Base-by-base conservation (phyloP, 2,888 invertebrate genomes). In the Tachina lurida region DNA sequence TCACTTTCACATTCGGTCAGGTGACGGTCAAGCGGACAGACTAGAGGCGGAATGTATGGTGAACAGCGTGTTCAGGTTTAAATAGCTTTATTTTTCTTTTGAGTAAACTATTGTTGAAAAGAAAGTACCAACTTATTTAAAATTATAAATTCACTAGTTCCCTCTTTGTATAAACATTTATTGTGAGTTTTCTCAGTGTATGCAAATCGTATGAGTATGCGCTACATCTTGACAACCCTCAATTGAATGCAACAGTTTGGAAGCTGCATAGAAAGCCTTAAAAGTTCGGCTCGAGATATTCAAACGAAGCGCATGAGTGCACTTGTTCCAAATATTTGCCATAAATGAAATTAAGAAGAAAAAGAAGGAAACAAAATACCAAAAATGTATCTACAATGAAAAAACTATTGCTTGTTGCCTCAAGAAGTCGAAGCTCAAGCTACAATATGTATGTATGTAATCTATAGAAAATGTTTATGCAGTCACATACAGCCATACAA, bases 281-380 rank as follows among this genome's bases (percentile, higher is more conserved):
- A 76, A 60, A 81, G 73, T 80, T 74, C 60, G 56, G 73, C 76
- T 77, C 54, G 56, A 75, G 22, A 65, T 77, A 84, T 78, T 77
- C 71, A 84, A 83, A 85, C 83, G 83, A 83, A 85, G 80, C 87
- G 83, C 87, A 85, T 85, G 85, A 85, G 74, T 87, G 87, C 85
- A 87, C 87, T 87, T 87, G 87, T 85, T 84, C 80, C 83, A 83
- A 83, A 87, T 87, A 81, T 87, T 82, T 82, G 54, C 82, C 73
- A 84, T 73, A 80, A 78, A 78, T 74, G 83, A 80, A 83, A 80
- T 79, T 81, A 60, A 56, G 54, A 71, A 47, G 77, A 31, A 74
- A 31, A 74, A 52, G 10, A 68, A 76, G 41, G 63, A 71, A 75
- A 60, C 58, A 79, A 76, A 71, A 76, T 73, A 68, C 73, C 58